Evolutionary conservation across 2,113 vertebrate species (phyloP).

Genomic region (Gambusia holbrooki): DNA sequence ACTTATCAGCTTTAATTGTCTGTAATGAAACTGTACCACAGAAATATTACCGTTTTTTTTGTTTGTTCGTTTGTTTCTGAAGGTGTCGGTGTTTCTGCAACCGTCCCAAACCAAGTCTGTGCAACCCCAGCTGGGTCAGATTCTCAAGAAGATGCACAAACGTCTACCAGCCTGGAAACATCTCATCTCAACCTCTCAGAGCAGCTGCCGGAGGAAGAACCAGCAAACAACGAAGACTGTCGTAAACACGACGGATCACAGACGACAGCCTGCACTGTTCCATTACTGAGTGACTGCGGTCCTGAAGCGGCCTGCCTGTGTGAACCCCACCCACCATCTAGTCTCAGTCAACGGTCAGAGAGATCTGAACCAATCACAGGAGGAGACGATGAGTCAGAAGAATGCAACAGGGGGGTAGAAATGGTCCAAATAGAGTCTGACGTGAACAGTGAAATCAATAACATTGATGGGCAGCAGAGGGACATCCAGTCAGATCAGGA

Average conservation of each 20-base stretch:
- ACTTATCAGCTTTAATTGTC: background rate
- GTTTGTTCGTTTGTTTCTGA: background rate
- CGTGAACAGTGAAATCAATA: slow-evolving; percentile 4
- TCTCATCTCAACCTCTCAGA: background rate
- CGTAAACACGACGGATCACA: background rate
- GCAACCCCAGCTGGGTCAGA: background rate
- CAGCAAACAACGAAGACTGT: slow-evolving; percentile 7
- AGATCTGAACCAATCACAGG: background rate
- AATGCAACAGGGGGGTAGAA: background rate
- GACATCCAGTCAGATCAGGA: slow-evolving; percentile 11
- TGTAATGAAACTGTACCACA: background rate
- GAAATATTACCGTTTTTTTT: background rate
- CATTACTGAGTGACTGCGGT: slow-evolving; percentile 12
- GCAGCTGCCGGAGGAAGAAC: slow-evolving; percentile 16
- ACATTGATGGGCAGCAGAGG: slow-evolving; percentile 10
- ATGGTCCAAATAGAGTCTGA: background rate
- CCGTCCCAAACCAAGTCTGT: background rate
- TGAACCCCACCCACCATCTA: background rate
- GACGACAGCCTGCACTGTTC: background rate
- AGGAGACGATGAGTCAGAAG: slow-evolving; percentile 16
- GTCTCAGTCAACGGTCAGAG: background rate
- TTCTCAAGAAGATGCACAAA: slow-evolving; percentile 2
- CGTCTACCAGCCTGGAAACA: background rate
- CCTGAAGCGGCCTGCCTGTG: background rate
- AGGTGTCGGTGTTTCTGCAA: slow-evolving; percentile 23